Percentiles rank a stretch among this genome's conserved stretches.
These are phyloP conservation scores for Biston betularia DNA, from an alignment of 2,888 invertebrate genomes.

Conservation along the genomic window DNA sequence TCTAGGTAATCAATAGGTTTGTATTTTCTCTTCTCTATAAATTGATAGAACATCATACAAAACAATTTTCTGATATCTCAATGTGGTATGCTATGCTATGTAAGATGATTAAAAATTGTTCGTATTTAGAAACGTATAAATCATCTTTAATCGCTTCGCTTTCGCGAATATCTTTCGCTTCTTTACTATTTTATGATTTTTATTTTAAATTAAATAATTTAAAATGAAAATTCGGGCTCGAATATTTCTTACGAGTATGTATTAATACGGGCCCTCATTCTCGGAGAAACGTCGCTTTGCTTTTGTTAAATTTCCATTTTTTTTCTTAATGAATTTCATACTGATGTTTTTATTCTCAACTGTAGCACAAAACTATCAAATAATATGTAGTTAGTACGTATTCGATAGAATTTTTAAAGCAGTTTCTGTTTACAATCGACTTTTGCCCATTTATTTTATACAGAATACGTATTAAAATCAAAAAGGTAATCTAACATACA, in stretches of 20 bases:
- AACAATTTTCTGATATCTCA: conserved; percentile 8
- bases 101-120: not conserved
- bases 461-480: no score
- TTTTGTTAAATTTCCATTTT: not conserved
- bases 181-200: not conserved
- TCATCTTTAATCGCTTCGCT: not conserved
- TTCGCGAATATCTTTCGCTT: not conserved
- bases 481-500: no score
- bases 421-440: no score
- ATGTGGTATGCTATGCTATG: conserved; percentile 30
- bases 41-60: not conserved
- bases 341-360: not conserved
- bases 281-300: not conserved
- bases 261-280: not conserved
- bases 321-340: not conserved
- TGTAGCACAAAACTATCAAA: not conserved
- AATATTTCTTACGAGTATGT: not conserved
- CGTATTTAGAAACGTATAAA: not conserved
- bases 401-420: no score
- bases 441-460: no score
- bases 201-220: no score
- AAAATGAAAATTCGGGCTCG: no score
- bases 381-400: no score
- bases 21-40: not conserved
- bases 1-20: not conserved